Conservation (phyloP, 2,113 vertebrate species). For the Grammomys surdaster region DNA sequence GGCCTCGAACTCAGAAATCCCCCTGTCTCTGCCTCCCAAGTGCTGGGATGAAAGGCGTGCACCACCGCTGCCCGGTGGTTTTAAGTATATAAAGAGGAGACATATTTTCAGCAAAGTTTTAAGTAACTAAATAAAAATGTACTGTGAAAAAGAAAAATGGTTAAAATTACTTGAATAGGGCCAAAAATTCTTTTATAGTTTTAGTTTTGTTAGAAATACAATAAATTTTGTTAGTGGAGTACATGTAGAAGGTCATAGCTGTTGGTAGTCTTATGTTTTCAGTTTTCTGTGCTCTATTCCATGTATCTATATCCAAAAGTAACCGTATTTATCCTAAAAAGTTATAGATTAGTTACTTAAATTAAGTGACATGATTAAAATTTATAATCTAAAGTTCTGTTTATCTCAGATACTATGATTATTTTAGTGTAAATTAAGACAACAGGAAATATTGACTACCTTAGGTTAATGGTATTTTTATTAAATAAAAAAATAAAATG, state of each 20-base stretch:
- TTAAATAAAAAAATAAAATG: constrained; percentile 22
- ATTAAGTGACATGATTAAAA: constrained; percentile 24
- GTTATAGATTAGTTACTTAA: neutral
- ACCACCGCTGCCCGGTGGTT: too few species aligned
- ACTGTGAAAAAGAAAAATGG: constrained; percentile 9
- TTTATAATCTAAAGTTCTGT: neutral
- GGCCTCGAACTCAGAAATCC: too few species aligned
- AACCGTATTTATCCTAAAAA: neutral
- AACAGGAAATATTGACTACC: neutral
- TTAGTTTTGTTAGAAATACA: neutral
- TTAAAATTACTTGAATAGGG: neutral
- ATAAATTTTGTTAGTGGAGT: neutral
- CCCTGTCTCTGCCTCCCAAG: too few species aligned
- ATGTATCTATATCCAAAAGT: neutral
- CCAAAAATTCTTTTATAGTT: constrained; percentile 9
- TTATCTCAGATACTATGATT: neutral
- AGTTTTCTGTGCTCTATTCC: neutral
- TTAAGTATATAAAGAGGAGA: neutral
- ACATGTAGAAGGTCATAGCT: neutral
- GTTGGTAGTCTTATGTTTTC: neutral
- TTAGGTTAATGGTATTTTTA: neutral
- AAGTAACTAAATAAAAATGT: constrained; percentile 43
- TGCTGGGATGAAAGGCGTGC: too few species aligned
- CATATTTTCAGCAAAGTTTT: neutral
- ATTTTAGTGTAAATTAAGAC: neutral